Evolutionary conservation across 1,140 invertebrate genomes (phyloP), one percentile per base, ranked within the genome.

Genomic region (Batillaria attramentaria): DNA sequence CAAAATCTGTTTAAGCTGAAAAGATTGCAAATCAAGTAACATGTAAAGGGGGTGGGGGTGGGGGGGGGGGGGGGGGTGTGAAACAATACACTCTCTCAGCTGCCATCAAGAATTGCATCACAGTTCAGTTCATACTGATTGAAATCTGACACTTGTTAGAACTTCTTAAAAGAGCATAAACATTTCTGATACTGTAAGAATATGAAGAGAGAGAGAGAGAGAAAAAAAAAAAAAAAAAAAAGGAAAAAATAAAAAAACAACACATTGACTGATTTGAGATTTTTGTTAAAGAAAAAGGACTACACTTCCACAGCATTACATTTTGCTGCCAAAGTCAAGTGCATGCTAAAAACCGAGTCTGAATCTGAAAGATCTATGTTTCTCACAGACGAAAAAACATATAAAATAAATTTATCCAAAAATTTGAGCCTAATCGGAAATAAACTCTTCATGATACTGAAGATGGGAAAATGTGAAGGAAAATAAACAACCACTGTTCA

Each of bases 221-320:
- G 69, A 72, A 43, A 46, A 39, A 46, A 65, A 70, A 65, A 65
- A n/a, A 50, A 39, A 68, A 2, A 20, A 73, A 54, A 72, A 66
- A 13, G 28, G 31, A 20, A 16, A 54, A 69, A 77, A 46, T 31
- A 42, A 37, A 20, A 16, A n/a, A 24, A 41, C 31, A 62, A n/a
- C n/a, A n/a, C n/a, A n/a, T n/a, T n/a, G n/a, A n/a, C n/a, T n/a
- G n/a, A n/a, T n/a, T n/a, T n/a, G n/a, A n/a, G n/a, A n/a, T n/a
- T n/a, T n/a, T n/a, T n/a, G n/a, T n/a, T n/a, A n/a, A n/a, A n/a
- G n/a, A n/a, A n/a, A n/a, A n/a, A n/a, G n/a, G n/a, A n/a, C n/a
- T n/a, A n/a, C n/a, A n/a, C n/a, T n/a, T n/a, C n/a, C n/a, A n/a
- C n/a, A n/a, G n/a, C n/a, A n/a, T n/a, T n/a, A n/a, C 46, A 50